Percentiles rank a stretch among this genome's conserved stretches.
phyloP scores from a whole-genome alignment of 1,140 invertebrate species.

The Brachionus rotundiformis region DNA sequence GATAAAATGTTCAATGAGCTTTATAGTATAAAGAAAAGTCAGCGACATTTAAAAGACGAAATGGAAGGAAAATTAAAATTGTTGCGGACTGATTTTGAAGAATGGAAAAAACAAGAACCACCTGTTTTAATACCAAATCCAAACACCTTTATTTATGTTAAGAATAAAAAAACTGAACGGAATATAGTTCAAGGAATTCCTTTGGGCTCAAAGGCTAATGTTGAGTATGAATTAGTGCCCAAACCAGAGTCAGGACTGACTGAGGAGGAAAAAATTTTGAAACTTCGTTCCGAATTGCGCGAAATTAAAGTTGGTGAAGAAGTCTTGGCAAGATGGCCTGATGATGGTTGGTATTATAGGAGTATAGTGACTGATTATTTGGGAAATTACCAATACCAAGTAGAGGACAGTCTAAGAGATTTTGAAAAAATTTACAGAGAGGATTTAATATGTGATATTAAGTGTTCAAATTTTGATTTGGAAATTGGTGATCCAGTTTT shows the following conservation, averaged over 20 bases:
- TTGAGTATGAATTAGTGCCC: conserved; percentile 48
- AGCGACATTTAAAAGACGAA: conserved; percentile 20
- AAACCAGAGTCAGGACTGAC: background rate
- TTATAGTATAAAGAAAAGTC: background rate
- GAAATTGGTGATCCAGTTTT: conserved; percentile 56
- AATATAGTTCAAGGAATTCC: background rate
- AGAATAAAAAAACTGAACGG: conserved; percentile 9
- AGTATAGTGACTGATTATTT: conserved; percentile 52
- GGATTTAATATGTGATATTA: conserved; percentile 55
- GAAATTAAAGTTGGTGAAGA: conserved; percentile 55
- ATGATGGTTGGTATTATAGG: conserved; percentile 61
- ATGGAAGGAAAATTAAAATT: conserved; percentile 43
- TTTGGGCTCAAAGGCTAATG: conserved; percentile 47
- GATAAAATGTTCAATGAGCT: conserved; percentile 45
- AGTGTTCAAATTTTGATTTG: conserved; percentile 54
- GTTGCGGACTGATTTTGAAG: conserved; percentile 29
- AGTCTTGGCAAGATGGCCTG: conserved; percentile 58
- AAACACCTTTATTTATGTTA: conserved; percentile 31
- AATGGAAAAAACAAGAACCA: conserved; percentile 44
- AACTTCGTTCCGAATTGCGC: conserved; percentile 35
- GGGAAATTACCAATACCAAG: conserved; percentile 11
- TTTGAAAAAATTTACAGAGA: conserved; percentile 18
- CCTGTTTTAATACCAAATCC: conserved; percentile 38
- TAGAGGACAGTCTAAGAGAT: conserved; percentile 24
- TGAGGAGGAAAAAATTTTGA: background rate